These are phyloP conservation scores for Autographa pulchrina DNA, from an alignment of 2,888 invertebrate genomes.

Conservation along the genomic window DNA sequence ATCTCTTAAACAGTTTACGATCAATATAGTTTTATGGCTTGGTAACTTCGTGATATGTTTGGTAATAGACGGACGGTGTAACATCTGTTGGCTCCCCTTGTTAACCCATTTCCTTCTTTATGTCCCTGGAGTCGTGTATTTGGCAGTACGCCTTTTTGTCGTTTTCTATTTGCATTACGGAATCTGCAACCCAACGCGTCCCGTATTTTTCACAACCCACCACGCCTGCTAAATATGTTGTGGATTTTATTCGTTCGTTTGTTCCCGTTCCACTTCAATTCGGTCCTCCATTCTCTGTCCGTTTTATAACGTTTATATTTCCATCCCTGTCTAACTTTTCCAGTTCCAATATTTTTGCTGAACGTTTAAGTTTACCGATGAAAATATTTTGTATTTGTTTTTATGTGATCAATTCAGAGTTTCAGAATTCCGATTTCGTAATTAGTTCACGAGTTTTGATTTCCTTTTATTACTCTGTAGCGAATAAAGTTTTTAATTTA, in stretches of 20 bases:
- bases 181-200: slow-evolving; percentile 15
- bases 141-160: slow-evolving; percentile 8
- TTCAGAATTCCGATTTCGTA: slow-evolving; percentile 5
- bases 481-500: slow-evolving; percentile 18
- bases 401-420: slow-evolving; percentile 4
- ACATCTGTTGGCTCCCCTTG: not conserved
- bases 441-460: slow-evolving; percentile 19
- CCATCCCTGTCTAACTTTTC: not conserved
- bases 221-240: slow-evolving; percentile 37
- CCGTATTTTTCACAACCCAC: slow-evolving; percentile 30
- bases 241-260: slow-evolving; percentile 24
- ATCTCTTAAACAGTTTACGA: slow-evolving; percentile 15
- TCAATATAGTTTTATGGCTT: slow-evolving; percentile 4
- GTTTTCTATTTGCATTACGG: slow-evolving; percentile 24
- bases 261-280: slow-evolving; percentile 10
- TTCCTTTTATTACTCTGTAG: slow-evolving; percentile 26
- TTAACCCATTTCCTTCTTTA: slow-evolving; percentile 10
- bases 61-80: not conserved
- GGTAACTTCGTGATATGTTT: slow-evolving; percentile 4
- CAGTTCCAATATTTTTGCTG: slow-evolving; percentile 4
- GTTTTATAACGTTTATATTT: slow-evolving; percentile 24
- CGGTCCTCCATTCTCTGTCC: slow-evolving; percentile 9
- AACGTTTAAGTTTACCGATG: not conserved
- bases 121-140: slow-evolving; percentile 23
- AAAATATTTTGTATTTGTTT: slow-evolving; percentile 15